A percentile compares a stretch with the other conserved stretches of the same genome.
Conservation (phyloP, 2,113 vertebrate genomes). For the Platichthys stellatus region DNA sequence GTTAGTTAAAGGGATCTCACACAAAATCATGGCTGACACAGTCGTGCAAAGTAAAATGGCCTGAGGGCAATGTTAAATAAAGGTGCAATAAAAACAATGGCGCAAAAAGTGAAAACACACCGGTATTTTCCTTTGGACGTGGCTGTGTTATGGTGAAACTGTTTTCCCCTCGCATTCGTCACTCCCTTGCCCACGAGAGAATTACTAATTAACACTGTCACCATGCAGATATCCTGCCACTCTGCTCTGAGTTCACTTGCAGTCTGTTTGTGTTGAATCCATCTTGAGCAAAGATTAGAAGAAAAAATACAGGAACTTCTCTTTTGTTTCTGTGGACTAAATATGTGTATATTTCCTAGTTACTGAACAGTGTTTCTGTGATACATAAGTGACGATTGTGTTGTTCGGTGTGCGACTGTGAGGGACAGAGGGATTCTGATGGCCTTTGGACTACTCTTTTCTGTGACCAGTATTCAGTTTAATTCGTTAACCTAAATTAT, state of each 20-base stretch:
- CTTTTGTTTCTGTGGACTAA: conserved; percentile 53
- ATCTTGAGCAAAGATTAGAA: conserved; percentile 60
- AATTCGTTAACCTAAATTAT: conserved; percentile 65
- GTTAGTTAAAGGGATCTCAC: conserved; percentile 42
- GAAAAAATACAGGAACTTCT: conserved; percentile 57
- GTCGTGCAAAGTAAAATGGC: conserved; percentile 30
- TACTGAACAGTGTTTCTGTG: conserved; percentile 60
- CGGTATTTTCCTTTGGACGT: conserved; percentile 63
- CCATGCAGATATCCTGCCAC: conserved; percentile 71
- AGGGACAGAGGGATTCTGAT: conserved; percentile 57
- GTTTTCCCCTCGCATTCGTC: conserved; percentile 52
- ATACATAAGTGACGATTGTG: conserved; percentile 59
- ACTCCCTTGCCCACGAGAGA: conserved; percentile 54
- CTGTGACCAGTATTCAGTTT: conserved; percentile 72
- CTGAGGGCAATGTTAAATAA: conserved; percentile 28
- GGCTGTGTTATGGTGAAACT: conserved; percentile 57
- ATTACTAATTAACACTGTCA: conserved; percentile 69
- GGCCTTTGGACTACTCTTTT: conserved; percentile 69
- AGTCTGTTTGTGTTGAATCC: conserved; percentile 68
- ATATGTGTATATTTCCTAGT: conserved; percentile 57
- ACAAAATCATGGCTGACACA: conserved; percentile 30
- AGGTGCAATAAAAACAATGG: conserved; percentile 25
- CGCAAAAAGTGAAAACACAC: conserved; percentile 62
- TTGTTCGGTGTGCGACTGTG: conserved; percentile 69
- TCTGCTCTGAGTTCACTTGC: conserved; percentile 56